These are phyloP conservation scores for Melanotaenia trifasciata DNA, from an alignment of 2,797 vertebrate genomes.

Conservation along the genomic window DNA sequence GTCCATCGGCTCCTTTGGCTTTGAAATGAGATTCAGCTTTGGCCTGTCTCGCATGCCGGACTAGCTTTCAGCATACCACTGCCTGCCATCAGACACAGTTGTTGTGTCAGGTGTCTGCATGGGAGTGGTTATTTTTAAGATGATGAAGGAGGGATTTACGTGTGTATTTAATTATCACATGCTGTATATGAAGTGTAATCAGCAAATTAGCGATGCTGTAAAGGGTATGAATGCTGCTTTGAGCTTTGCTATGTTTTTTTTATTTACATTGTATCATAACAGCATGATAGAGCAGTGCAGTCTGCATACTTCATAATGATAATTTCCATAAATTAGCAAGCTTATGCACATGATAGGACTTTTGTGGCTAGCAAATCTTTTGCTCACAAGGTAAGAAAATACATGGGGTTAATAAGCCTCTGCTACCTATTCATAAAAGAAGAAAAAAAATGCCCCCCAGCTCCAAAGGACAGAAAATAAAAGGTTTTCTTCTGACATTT, in stretches of 20 bases:
- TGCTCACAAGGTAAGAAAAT: constrained; percentile 22
- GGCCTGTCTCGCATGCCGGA: constrained; percentile 73
- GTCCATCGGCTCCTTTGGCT: constrained; percentile 78
- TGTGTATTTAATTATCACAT: constrained; percentile 45
- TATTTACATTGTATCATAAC: background rate
- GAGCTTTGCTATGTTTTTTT: background rate
- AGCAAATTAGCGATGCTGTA: constrained; percentile 32
- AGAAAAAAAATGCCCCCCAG: constrained; percentile 29
- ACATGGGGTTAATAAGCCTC: constrained; percentile 45
- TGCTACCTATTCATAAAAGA: constrained; percentile 27
- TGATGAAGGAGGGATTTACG: constrained; percentile 60
- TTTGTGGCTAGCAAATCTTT: constrained; percentile 24
- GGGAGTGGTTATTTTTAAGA: constrained; percentile 83
- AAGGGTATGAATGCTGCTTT: background rate
- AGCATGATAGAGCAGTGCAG: background rate
- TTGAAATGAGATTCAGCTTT: constrained; percentile 83
- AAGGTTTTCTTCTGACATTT: constrained; percentile 42
- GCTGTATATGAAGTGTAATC: constrained; percentile 38
- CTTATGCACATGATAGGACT: constrained; percentile 26
- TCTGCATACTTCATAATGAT: background rate
- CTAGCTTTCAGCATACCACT: constrained; percentile 61
- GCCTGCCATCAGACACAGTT: constrained; percentile 81
- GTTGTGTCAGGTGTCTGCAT: constrained; percentile 88
- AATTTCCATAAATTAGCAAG: constrained; percentile 29
- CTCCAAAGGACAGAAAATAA: constrained; percentile 37